Base-by-base conservation (phyloP, 2,888 invertebrate genomes). In the Acleris literana region DNA sequence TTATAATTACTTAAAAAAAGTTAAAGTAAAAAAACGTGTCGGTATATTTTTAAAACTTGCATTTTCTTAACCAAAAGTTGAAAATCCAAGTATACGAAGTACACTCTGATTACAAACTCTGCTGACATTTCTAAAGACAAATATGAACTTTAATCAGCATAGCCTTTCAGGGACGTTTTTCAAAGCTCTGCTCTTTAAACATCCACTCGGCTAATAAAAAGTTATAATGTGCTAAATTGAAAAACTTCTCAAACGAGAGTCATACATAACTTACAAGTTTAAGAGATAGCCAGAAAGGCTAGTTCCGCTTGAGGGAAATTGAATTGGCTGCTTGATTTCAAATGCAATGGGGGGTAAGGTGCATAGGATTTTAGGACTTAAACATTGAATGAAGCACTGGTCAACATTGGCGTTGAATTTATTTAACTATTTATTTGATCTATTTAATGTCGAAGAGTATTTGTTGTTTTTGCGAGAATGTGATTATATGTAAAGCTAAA, bases 191-290 rank as follows among this genome's bases (percentile, higher is more conserved):
- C 56, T 64, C 16, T 44, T 57, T 51, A 57, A 57, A 54, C 25
- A 20, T 57, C 25, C 51, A 49, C 44, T 33, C n/a, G 13, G 29
- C 46, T 54, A 60, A 53, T 64, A 64, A 33, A 59, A 59, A 59
- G 46, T 59, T 59, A 59, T 64, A 64, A 64, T 64, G 54, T 59
- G 53, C 43, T 49, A 59, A 64, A 64, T 64, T 64, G 64, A 59
- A 64, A 64, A 64, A 64, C 64, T 64, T 64, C 16, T 20, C 58
- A 11, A 53, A 58, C 53, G 54, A 55, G 59, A 53, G 59, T 39
- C 54, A 60, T 59, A 64, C 64, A 64, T 64, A 64, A 60, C 54
- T 64, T 64, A 55, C 64, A 64, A 64, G 54, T 64, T 64, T 49
- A 60, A 60, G 33, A 60, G 58, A 46, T 33, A 58, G 13, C 58